Base-by-base conservation (phyloP, 2,113 vertebrate genomes). In the Chloebia gouldiae region DNA sequence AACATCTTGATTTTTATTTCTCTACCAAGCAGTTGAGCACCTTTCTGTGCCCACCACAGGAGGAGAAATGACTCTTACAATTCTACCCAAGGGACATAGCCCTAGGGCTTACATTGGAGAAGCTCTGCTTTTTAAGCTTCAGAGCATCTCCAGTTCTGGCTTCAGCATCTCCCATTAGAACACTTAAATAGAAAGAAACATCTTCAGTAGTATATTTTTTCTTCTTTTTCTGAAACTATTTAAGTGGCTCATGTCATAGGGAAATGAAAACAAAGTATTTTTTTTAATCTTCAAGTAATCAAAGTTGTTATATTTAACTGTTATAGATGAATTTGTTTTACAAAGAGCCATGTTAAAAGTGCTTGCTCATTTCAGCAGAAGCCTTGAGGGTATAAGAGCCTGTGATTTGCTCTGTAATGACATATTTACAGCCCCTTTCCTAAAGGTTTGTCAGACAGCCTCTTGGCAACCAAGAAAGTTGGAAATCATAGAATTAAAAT, bases 351-450 rank as follows among this genome's bases (percentile, higher is more conserved):
- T 66, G 51, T 80, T 65, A 57, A 35, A 91, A 68, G 50, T 15
- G 11, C 53, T 54, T 71, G 51, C 28, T 84, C 53, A 73, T 91
- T 85, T 86, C 30, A 85, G 85, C 45, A 66, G 87, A 85, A 86
- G 84, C 66, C 81, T 77, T 86, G 84, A 92, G 47, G 22, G 18
- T 53, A 25, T 51, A 28, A 86, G 53, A 87, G 56, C n/a, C 79
- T 50, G 45, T 77, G 68, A 96, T 95, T 93, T 86, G 71, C 49
- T 87, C 81, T 70, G 31, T 88, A 92, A 83, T 88, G 64, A 94
- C 59, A 22, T 20, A 77, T 80, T 95, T 92, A 87, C 54, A 93
- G 75, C 35, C 21, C 39, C 37, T 70, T 66, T 69, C 50, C 71
- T 66, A 31, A 63, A 66, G 39, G 63, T 69, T 66, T 75, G 87